These are phyloP conservation scores for Antheraea yamamai DNA, from an alignment of 2,888 invertebrate genomes.

Conservation along the genomic window DNA sequence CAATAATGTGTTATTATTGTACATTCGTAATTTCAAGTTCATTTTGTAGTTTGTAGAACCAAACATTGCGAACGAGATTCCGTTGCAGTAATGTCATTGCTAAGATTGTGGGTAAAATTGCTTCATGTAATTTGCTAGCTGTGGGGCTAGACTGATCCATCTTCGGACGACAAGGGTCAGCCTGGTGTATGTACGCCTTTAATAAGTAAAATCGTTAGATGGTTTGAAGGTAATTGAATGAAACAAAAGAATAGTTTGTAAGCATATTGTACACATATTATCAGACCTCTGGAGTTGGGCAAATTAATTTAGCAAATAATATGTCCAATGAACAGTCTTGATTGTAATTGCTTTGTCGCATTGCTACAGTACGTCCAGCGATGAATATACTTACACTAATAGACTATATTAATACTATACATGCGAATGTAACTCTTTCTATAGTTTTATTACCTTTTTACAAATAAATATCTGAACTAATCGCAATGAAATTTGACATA, in stretches of 20 bases:
- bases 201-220: conserved; percentile 42
- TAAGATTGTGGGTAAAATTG: conserved; percentile 74
- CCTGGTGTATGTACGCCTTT: conserved; percentile 11
- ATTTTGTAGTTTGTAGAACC: conserved; percentile 47
- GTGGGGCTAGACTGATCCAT: conserved; percentile 58
- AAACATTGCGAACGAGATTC: conserved; percentile 62
- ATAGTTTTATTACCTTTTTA: too few relatives aligned
- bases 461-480: too few relatives aligned
- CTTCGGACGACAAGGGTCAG: conserved; percentile 38
- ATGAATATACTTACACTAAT: not conserved
- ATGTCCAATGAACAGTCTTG: not conserved
- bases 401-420: not conserved
- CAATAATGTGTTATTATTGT: not conserved
- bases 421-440: too few relatives aligned
- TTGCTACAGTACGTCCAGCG: not conserved
- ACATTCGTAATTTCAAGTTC: conserved; percentile 38
- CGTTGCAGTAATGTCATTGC: conserved; percentile 70
- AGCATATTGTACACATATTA: not conserved
- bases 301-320: too few relatives aligned
- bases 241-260: conserved; percentile 22
- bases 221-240: conserved; percentile 40
- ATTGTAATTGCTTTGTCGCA: not conserved
- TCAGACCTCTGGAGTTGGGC: too few relatives aligned
- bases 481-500: too few relatives aligned
- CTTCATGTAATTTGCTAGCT: conserved; percentile 71